A percentile compares a stretch with the other conserved stretches of the same genome.
phyloP scores from a whole-genome alignment of 2,113 vertebrate species.

The Phocoena phocoena region DNA sequence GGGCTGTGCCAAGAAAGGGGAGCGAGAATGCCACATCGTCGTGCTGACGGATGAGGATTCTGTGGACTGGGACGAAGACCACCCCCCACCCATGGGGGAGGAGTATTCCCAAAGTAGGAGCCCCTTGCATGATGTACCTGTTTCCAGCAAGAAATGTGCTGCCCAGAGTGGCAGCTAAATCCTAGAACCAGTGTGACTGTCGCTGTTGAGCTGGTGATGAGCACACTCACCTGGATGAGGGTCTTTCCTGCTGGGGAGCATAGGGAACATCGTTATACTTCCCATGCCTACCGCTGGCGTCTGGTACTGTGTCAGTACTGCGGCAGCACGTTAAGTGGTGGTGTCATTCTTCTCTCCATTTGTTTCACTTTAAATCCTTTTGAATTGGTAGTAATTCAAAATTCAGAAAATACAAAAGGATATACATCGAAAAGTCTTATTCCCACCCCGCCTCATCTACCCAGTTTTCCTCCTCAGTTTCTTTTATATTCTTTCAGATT shows the following conservation, averaged over 20 bases:
- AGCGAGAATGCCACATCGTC: slow-evolving; percentile 95
- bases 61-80: slow-evolving; percentile 98
- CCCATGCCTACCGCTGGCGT: not conserved
- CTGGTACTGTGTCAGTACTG: too few relatives aligned
- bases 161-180: too few relatives aligned
- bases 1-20: slow-evolving; percentile 93
- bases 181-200: not conserved
- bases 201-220: not conserved
- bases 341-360: not conserved
- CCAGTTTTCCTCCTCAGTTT: not conserved
- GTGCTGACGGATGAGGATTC: slow-evolving; percentile 96
- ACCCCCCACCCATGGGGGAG: slow-evolving; percentile 96
- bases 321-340: too few relatives aligned
- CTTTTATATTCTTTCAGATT: not conserved
- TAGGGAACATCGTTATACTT: accelerated
- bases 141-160: not conserved
- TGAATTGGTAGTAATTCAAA: not conserved
- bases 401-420: not conserved
- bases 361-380: not conserved
- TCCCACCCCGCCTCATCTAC: not conserved
- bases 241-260: accelerated
- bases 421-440: not conserved
- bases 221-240: not conserved
- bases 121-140: not conserved
- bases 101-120: slow-evolving; percentile 94